These are phyloP conservation scores for Eretmocerus hayati DNA, from an alignment of 2,888 invertebrate genomes.

Conservation along the genomic window DNA sequence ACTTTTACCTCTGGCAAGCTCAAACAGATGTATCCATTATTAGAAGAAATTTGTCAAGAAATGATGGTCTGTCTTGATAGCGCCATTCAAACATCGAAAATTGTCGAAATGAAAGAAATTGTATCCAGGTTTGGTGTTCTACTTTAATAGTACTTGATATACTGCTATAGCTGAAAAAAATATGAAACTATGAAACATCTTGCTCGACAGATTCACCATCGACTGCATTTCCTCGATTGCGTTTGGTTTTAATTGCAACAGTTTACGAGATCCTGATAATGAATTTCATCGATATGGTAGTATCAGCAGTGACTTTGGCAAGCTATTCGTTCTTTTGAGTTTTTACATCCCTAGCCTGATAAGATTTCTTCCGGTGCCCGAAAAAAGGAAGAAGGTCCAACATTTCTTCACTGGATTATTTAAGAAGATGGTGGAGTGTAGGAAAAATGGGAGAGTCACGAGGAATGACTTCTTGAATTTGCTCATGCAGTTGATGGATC, in stretches of 20 bases:
- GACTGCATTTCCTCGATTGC: constrained; percentile 13
- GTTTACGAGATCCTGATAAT: constrained; percentile 1
- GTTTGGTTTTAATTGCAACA: constrained; percentile 11
- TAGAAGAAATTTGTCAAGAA: constrained; percentile 25
- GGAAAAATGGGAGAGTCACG: constrained; percentile 30
- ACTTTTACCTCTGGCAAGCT: constrained; percentile 36
- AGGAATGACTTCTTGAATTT: constrained; percentile 36
- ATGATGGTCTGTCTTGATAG: constrained; percentile 14
- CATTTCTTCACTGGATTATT: constrained; percentile 36
- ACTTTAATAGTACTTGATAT: not conserved
- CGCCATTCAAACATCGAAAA: not conserved
- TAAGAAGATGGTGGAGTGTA: constrained; percentile 29
- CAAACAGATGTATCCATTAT: constrained; percentile 29
- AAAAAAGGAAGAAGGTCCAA: constrained; percentile 21
- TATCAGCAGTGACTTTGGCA: constrained; percentile 20
- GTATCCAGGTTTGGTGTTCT: constrained; percentile 10
- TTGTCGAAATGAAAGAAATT: constrained; percentile 17
- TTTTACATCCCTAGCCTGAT: constrained; percentile 25
- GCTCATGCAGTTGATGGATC: constrained; percentile 32
- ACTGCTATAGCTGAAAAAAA: not conserved
- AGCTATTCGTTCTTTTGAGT: constrained; percentile 22
- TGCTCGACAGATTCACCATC: constrained; percentile 10
- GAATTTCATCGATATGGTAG: constrained; percentile 6
- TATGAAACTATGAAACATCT: not conserved
- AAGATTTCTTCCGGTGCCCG: constrained; percentile 19